Conservation (phyloP, 1,140 invertebrate species). For the Bombyx mandarina region DNA sequence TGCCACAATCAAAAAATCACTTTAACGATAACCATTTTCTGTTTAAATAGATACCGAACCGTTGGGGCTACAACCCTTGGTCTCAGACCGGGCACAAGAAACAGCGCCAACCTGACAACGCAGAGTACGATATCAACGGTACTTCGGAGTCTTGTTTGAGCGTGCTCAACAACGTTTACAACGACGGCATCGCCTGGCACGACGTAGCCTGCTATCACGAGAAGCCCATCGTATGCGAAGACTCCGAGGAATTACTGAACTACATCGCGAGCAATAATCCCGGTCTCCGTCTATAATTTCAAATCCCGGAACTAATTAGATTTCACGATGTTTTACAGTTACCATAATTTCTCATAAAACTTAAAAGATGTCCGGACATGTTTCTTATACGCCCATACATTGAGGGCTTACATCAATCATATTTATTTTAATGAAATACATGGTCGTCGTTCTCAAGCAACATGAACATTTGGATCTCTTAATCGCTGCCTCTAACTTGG, state of each 20-base stretch:
- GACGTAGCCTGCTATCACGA: conserved; percentile 94
- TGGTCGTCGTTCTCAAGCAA: neutral
- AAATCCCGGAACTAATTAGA: neutral
- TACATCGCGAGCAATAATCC: conserved; percentile 87
- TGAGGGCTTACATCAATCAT: too few species aligned
- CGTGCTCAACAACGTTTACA: conserved; percentile 91
- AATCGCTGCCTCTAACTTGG: conserved; percentile 37
- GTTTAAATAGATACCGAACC: conserved; percentile 68
- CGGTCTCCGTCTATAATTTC: conserved; percentile 78
- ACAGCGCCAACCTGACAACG: conserved; percentile 88
- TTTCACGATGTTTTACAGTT: too few species aligned
- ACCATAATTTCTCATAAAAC: too few species aligned
- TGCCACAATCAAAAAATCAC: too few species aligned
- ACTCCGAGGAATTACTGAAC: conserved; percentile 87
- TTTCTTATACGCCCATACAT: too few species aligned
- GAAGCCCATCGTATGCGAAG: conserved; percentile 91
- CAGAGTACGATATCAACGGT: conserved; percentile 92
- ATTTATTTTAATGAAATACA: neutral
- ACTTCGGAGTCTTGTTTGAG: conserved; percentile 89
- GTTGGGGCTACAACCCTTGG: conserved; percentile 88
- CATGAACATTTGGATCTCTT: neutral
- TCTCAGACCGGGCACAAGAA: conserved; percentile 92
- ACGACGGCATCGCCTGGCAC: conserved; percentile 92
- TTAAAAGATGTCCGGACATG: too few species aligned
- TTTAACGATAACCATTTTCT: neutral